Percentiles rank a stretch among this genome's conserved stretches.
Evolutionary conservation across 2,888 invertebrate genomes (phyloP).

Genomic region (Fabriciana adippe): DNA sequence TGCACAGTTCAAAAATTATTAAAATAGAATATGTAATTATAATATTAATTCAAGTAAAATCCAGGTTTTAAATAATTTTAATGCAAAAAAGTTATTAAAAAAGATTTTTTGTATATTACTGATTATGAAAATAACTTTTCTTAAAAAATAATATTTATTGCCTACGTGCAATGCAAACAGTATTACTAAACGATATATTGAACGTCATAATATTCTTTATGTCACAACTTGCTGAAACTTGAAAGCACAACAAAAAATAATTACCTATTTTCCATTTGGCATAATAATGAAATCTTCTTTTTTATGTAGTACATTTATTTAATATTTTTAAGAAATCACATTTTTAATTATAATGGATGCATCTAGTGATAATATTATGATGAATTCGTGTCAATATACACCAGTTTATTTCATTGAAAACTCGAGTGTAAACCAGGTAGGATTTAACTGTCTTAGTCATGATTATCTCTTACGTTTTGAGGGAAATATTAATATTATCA

Average conservation of each 20-base stretch:
- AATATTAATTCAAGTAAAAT: too few species aligned
- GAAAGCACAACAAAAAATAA: constrained; percentile 38
- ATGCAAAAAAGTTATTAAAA: too few species aligned
- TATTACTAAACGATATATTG: not conserved
- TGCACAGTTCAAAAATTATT: too few species aligned
- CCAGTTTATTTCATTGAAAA: constrained; percentile 74
- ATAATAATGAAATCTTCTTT: constrained; percentile 26
- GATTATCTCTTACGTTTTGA: constrained; percentile 29
- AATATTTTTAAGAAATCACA: constrained; percentile 42
- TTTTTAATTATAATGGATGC: constrained; percentile 61
- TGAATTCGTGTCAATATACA: constrained; percentile 73
- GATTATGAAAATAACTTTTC: too few species aligned
- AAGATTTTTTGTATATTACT: too few species aligned
- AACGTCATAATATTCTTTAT: constrained; percentile 12
- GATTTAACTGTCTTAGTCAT: constrained; percentile 42
- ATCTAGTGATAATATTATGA: constrained; percentile 62
- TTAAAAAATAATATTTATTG: too few species aligned
- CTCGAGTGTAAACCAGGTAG: constrained; percentile 70
- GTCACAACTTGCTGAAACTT: constrained; percentile 9
- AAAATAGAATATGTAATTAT: too few species aligned
- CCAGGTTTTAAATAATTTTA: too few species aligned
- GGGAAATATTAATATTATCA: constrained; percentile 30
- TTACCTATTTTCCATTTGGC: constrained; percentile 11
- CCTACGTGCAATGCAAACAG: too few species aligned
- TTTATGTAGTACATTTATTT: constrained; percentile 34